These are phyloP conservation scores for Bergia puertoricense DNA, from an alignment of 92 coral and sea anemone species.

Conservation along the genomic window DNA sequence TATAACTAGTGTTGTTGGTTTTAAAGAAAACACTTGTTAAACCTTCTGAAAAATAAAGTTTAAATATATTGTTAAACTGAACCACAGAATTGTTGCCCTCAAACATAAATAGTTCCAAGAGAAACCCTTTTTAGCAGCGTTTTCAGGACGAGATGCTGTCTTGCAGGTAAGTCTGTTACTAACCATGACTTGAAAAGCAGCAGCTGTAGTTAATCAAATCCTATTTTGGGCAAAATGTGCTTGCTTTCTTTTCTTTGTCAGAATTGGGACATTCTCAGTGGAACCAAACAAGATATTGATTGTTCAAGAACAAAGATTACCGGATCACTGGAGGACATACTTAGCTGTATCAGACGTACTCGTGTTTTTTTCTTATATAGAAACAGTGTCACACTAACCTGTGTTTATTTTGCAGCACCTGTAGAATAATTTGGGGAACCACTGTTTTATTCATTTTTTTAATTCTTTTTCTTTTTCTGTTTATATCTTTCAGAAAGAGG, in stretches of 20 bases:
- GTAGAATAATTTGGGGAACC: neutral
- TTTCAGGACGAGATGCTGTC: slow-evolving; percentile 12
- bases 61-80: neutral
- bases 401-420: neutral
- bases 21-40: neutral
- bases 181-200: slow-evolving; percentile 1
- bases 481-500: slow-evolving; percentile 68
- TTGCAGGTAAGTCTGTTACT: slow-evolving; percentile 17
- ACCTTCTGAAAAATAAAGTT: neutral
- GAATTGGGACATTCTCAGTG: neutral
- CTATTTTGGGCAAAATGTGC: slow-evolving; percentile 28
- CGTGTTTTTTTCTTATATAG: slow-evolving; percentile 7
- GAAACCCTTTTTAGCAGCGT: slow-evolving; percentile 11
- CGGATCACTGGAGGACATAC: slow-evolving; percentile 23
- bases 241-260: slow-evolving; percentile 25
- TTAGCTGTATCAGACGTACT: slow-evolving; percentile 13
- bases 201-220: neutral
- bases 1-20: neutral
- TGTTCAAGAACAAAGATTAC: slow-evolving; percentile 1
- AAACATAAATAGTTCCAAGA: slow-evolving; percentile 7
- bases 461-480: slow-evolving; percentile 1
- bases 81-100: slow-evolving; percentile 2
- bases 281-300: neutral
- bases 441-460: neutral
- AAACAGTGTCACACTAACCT: neutral